Evolutionary conservation across 2,888 invertebrate species (phyloP).

Genomic region (Magallana nippona): DNA sequence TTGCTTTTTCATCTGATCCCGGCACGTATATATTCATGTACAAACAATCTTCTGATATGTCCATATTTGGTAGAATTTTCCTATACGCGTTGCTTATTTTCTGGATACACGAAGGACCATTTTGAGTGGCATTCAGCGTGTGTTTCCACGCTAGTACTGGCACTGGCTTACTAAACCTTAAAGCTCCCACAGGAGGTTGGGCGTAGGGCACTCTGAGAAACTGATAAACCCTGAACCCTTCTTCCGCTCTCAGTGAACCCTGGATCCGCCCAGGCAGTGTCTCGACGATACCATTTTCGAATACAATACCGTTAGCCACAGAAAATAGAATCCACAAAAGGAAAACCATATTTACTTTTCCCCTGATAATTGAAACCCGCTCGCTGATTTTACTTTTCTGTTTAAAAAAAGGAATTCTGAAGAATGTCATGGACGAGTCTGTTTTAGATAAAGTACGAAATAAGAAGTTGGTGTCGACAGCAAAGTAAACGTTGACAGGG

Average conservation of each 20-base stretch:
- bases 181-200: constrained; percentile 84
- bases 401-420: no score
- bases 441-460: no score
- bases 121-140: constrained; percentile 90
- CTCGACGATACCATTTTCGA: constrained; percentile 27
- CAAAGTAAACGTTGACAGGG: no score
- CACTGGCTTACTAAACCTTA: constrained; percentile 69
- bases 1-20: constrained; percentile 57
- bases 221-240: constrained; percentile 12
- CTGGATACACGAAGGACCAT: constrained; percentile 94
- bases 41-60: constrained; percentile 94
- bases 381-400: no score
- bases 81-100: constrained; percentile 94
- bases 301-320: neutral
- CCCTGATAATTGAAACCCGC: no score
- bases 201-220: constrained; percentile 69
- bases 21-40: constrained; percentile 95
- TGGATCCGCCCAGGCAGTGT: constrained; percentile 51
- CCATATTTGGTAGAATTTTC: constrained; percentile 92
- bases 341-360: neutral
- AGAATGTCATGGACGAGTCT: no score
- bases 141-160: constrained; percentile 63
- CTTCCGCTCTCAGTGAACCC: constrained; percentile 43
- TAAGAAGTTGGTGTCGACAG: no score
- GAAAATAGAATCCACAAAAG: neutral